Conservation (phyloP, 1,140 invertebrate genomes). For the Apolygus lucorum region DNA sequence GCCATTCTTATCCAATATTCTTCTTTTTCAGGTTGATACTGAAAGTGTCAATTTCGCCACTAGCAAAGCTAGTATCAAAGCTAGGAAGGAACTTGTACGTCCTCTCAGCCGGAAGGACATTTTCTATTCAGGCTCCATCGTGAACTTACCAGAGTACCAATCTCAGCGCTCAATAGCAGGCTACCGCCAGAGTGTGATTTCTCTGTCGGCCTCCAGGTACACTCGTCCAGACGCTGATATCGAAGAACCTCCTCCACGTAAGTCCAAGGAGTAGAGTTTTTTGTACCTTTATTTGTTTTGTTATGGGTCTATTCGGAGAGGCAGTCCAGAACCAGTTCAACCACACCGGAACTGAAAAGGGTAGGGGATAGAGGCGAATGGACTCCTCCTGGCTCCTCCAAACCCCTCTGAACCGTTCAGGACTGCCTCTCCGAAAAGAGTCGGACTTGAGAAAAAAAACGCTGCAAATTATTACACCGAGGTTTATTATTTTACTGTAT, state of each 20-base stretch:
- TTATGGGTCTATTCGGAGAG: no score
- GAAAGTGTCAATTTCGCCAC: slow-evolving; percentile 29
- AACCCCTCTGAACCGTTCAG: no score
- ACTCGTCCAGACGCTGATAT: slow-evolving; percentile 52
- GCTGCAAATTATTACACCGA: no score
- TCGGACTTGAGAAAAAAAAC: no score
- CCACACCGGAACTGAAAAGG: no score
- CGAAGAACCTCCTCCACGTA: slow-evolving; percentile 48
- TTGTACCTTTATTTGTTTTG: slow-evolving; percentile 7
- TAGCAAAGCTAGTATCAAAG: slow-evolving; percentile 42
- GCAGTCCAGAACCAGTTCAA: no score
- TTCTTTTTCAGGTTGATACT: slow-evolving; percentile 30
- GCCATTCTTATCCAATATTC: no score
- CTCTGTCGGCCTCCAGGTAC: slow-evolving; percentile 55
- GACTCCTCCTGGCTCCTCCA: no score
- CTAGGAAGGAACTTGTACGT: slow-evolving; percentile 59
- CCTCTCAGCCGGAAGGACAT: slow-evolving; percentile 95
- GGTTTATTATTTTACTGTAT: no score
- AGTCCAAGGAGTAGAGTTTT: slow-evolving; percentile 36
- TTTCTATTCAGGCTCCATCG: slow-evolving; percentile 92
- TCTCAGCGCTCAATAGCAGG: slow-evolving; percentile 84
- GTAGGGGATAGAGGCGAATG: no score
- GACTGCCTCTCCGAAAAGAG: no score
- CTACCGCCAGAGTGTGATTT: slow-evolving; percentile 74
- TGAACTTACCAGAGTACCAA: slow-evolving; percentile 84